phyloP scores from a whole-genome alignment of 2,888 invertebrate species.

The Norana najaformis region DNA sequence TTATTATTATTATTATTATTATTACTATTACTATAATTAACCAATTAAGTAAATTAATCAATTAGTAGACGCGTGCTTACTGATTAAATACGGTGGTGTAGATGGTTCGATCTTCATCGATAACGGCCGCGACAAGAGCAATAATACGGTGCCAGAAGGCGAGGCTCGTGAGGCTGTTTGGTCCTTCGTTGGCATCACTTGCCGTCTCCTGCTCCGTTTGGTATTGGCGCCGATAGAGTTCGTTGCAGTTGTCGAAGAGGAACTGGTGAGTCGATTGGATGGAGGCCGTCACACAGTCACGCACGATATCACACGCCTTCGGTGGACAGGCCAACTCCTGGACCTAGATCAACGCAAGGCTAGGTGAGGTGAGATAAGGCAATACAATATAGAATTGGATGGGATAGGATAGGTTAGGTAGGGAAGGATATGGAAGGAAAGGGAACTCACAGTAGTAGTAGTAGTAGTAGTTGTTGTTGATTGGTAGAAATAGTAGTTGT shows the following conservation, averaged over 20 bases:
- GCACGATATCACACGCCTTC: slow-evolving; percentile 95
- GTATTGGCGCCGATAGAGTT: slow-evolving; percentile 76
- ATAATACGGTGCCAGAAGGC: slow-evolving; percentile 98
- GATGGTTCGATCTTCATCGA: slow-evolving; percentile 97
- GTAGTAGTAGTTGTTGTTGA: neutral
- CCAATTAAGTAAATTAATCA: too few species aligned
- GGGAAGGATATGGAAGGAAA: too few species aligned
- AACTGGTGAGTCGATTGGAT: slow-evolving; percentile 98
- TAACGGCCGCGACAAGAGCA: slow-evolving; percentile 93
- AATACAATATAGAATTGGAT: too few species aligned
- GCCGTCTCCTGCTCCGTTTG: slow-evolving; percentile 73
- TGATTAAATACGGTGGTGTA: slow-evolving; percentile 97
- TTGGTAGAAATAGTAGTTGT: neutral
- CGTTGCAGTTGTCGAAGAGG: slow-evolving; percentile 97
- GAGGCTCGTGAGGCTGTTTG: slow-evolving; percentile 82
- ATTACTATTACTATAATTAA: too few species aligned
- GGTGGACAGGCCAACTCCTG: slow-evolving; percentile 98
- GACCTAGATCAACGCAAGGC: slow-evolving; percentile 68
- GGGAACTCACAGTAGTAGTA: too few species aligned
- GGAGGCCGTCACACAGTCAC: slow-evolving; percentile 98
- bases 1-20: too few species aligned
- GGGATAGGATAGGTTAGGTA: too few species aligned
- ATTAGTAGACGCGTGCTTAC: slow-evolving; percentile 59
- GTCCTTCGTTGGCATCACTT: slow-evolving; percentile 64
- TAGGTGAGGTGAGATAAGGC: neutral